Evolutionary conservation across 2,113 vertebrate genomes (phyloP).

Genomic region (Pithys albifrons): DNA sequence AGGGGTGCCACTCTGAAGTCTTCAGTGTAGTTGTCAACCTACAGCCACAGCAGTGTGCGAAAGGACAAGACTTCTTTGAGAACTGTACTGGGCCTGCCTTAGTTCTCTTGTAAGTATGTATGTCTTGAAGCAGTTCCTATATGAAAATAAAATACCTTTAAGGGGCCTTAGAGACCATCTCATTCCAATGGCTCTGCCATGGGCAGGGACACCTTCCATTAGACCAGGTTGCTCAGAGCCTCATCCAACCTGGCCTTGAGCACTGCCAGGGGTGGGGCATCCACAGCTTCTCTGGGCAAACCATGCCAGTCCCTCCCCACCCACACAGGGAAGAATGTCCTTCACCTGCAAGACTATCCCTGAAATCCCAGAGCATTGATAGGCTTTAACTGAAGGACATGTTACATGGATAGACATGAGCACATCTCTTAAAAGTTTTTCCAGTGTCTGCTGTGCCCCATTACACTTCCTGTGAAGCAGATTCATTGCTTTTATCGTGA

Average conservation of each 20-base stretch:
- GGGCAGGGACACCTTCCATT: not conserved
- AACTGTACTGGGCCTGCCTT: not conserved
- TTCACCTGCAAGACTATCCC: not conserved
- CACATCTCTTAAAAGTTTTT: not conserved
- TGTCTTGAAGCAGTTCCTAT: not conserved
- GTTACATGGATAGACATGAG: not conserved
- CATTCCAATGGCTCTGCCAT: not conserved
- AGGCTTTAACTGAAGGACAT: not conserved
- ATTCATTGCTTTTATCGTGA: not conserved
- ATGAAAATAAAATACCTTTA: not conserved
- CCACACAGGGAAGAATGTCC: not conserved
- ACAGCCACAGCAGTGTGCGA: not conserved
- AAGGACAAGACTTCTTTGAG: not conserved
- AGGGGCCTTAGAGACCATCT: not conserved
- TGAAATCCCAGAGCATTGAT: not conserved
- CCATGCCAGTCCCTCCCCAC: not conserved
- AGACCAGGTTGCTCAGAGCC: not conserved
- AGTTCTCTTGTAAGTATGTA: fast-evolving
- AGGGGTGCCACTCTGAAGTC: not conserved
- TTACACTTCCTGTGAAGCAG: conserved; percentile 9
- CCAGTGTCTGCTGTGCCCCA: not conserved
- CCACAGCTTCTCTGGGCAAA: not conserved
- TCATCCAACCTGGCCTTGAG: too few species aligned
- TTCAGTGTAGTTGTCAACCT: not conserved
- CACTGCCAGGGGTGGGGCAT: not conserved